These are phyloP conservation scores for Eupsittula cactorum DNA, from an alignment of 2,113 vertebrate species.

Conservation along the genomic window DNA sequence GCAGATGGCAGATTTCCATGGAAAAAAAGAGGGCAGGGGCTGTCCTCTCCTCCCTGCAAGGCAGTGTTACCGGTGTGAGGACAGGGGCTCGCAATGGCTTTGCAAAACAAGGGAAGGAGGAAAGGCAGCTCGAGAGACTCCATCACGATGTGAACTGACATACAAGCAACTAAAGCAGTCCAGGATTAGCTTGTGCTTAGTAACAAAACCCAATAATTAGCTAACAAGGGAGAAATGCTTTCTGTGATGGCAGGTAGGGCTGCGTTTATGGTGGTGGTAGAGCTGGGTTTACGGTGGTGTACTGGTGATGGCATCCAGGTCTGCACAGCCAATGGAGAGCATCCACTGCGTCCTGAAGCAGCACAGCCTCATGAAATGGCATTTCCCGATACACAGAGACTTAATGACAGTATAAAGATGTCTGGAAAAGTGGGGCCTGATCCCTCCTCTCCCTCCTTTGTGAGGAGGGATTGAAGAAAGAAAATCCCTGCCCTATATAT, in stretches of 20 bases:
- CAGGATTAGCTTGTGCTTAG: background rate
- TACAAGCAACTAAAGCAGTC: background rate
- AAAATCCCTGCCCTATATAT: rapidly evolving
- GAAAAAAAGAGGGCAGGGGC: background rate
- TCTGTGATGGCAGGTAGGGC: background rate
- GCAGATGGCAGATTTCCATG: background rate
- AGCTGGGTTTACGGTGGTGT: background rate
- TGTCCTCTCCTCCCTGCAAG: background rate
- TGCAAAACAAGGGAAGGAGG: background rate
- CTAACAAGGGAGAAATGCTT: background rate
- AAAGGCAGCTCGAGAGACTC: background rate
- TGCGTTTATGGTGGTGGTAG: background rate
- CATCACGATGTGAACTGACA: background rate
- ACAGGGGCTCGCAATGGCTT: background rate
- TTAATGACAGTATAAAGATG: background rate
- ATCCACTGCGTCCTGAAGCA: background rate
- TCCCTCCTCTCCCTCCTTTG: background rate
- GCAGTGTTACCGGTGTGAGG: background rate
- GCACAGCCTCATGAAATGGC: background rate
- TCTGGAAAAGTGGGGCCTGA: background rate
- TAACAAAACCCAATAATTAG: background rate
- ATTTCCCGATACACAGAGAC: rapidly evolving
- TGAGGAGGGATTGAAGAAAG: background rate
- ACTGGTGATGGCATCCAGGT: background rate
- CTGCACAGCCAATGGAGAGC: background rate